Conservation (phyloP, 2,797 vertebrate species). For the Nasua narica region DNA sequence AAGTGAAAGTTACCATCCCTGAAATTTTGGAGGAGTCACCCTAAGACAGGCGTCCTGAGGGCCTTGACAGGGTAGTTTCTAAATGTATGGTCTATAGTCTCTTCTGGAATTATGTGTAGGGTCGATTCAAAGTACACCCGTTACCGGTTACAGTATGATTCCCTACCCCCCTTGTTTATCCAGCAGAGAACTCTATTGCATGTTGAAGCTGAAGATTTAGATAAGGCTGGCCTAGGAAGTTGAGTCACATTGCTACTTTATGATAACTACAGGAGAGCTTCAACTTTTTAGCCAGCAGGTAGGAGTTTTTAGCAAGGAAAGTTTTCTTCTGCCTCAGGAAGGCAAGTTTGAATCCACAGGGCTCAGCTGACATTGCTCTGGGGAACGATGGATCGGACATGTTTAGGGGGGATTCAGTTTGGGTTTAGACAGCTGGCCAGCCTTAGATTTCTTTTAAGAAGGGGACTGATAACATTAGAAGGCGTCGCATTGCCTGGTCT, state of each 20-base stretch:
- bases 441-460: not conserved
- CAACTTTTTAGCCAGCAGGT: not conserved
- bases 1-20: not conserved
- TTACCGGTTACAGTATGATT: accelerated
- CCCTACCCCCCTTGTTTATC: not conserved
- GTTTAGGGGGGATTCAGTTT: not conserved
- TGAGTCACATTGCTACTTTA: not conserved
- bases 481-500: accelerated
- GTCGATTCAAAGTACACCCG: not conserved
- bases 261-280: not conserved
- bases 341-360: not conserved
- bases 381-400: not conserved
- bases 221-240: not conserved
- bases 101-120: not conserved
- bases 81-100: accelerated
- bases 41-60: too few species aligned
- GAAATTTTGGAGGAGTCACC: not conserved
- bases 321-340: not conserved
- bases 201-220: not conserved
- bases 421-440: too few species aligned
- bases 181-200: too few species aligned
- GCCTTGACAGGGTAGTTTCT: not conserved
- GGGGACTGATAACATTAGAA: too few species aligned
- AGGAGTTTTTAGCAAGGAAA: not conserved
- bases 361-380: accelerated